Conservation (phyloP, 1,140 invertebrate species). For the Drosophila guanche region DNA sequence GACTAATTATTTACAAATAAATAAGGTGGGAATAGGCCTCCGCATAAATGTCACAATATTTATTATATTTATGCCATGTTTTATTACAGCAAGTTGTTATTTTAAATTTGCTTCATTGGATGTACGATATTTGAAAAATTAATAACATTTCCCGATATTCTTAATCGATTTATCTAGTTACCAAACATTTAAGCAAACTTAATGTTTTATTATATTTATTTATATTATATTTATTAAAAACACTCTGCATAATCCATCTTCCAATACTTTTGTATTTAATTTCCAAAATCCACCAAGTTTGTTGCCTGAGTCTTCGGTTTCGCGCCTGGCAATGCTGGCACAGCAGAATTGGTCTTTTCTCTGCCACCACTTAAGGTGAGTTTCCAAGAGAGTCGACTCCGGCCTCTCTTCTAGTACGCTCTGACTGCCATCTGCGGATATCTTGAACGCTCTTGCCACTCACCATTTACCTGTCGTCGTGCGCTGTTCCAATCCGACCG, state of each 20-base stretch:
- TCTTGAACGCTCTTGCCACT: conserved; percentile 19
- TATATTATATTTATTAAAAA: no score
- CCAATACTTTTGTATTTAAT: not conserved
- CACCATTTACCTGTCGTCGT: conserved; percentile 76
- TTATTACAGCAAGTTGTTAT: no score
- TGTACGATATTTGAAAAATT: no score
- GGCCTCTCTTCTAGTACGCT: conserved; percentile 6
- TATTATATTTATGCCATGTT: no score
- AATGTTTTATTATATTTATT: no score
- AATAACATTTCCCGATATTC: no score
- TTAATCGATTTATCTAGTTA: no score
- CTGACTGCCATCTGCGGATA: not conserved
- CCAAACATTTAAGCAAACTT: no score
- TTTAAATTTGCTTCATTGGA: no score
- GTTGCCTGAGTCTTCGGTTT: conserved; percentile 59
- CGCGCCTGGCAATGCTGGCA: conserved; percentile 44
- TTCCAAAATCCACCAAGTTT: conserved; percentile 43
- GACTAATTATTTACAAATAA: not conserved
- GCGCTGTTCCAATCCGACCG: conserved; percentile 44
- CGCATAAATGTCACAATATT: not conserved
- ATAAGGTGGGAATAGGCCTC: not conserved
- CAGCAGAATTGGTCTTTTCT: conserved; percentile 12
- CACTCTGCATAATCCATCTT: no score
- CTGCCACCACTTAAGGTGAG: conserved; percentile 16
- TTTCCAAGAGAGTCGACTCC: conserved; percentile 18